phyloP scores from a whole-genome alignment of 2,888 invertebrate genomes.

The Minunthozetes semirufus region DNA sequence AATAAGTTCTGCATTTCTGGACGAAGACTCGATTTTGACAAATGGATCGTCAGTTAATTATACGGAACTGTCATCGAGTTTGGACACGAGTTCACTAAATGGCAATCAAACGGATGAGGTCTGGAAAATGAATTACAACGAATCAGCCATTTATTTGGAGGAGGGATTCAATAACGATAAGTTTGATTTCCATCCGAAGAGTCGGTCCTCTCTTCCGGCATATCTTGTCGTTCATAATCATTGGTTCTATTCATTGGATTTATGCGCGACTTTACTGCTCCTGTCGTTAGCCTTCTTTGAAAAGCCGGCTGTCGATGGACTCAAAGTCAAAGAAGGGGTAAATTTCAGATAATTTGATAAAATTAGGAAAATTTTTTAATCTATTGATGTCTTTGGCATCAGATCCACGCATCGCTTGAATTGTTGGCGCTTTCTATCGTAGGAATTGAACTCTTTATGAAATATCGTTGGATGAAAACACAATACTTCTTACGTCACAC shows the following conservation, averaged over 20 bases:
- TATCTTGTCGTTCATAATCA: conserved; percentile 78
- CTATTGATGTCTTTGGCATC: conserved; percentile 49
- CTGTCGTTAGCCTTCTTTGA: conserved; percentile 70
- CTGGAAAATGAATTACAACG: conserved; percentile 85
- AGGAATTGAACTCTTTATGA: conserved; percentile 67
- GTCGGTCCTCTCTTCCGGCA: conserved; percentile 72
- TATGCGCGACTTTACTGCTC: conserved; percentile 66
- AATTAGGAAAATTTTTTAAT: neutral
- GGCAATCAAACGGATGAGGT: neutral
- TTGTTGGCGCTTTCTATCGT: conserved; percentile 67
- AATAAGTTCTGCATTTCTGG: conserved; percentile 21
- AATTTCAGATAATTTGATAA: conserved; percentile 35
- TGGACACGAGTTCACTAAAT: neutral
- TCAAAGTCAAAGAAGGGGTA: conserved; percentile 56
- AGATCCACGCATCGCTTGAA: conserved; percentile 72
- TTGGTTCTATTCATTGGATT: conserved; percentile 75
- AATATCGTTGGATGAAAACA: conserved; percentile 78
- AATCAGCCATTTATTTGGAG: conserved; percentile 80
- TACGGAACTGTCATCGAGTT: conserved; percentile 12
- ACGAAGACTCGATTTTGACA: neutral
- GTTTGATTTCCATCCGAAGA: conserved; percentile 77
- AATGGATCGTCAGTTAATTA: neutral
- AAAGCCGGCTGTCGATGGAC: conserved; percentile 67
- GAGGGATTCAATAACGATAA: conserved; percentile 87
- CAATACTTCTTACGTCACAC: conserved; percentile 73